A percentile compares a stretch with the other conserved stretches of the same genome.
Evolutionary conservation across 2,113 vertebrate genomes (phyloP).

Genomic region (Numenius arquata): DNA sequence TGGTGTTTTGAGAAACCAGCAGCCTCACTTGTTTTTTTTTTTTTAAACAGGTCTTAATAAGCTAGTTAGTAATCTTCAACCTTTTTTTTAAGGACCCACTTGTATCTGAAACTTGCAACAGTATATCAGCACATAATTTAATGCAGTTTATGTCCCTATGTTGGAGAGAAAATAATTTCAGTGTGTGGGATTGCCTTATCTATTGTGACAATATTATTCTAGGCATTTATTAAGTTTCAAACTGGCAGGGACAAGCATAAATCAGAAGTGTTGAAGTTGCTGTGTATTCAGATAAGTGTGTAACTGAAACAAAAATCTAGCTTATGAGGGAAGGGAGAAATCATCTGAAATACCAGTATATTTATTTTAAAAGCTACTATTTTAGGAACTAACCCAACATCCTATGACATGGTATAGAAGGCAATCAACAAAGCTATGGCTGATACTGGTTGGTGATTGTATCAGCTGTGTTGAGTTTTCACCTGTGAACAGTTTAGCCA

Average conservation of each 20-base stretch:
- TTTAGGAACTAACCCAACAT: background rate
- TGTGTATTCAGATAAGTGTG: background rate
- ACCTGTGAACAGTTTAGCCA: background rate
- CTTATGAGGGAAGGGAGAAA: background rate
- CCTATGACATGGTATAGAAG: background rate
- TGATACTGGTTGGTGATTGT: background rate
- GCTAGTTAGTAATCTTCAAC: background rate
- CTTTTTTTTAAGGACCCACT: background rate
- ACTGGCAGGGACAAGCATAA: background rate
- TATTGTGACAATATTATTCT: background rate
- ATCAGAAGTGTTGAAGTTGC: background rate
- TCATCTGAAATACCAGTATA: background rate
- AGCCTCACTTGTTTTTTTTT: background rate
- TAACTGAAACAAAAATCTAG: background rate
- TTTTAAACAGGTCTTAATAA: background rate
- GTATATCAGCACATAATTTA: background rate
- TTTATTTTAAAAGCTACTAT: background rate
- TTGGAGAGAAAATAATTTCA: background rate
- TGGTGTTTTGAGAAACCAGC: background rate
- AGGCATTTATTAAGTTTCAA: background rate
- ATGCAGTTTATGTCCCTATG: background rate
- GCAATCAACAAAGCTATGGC: rapidly evolving
- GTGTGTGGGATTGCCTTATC: background rate
- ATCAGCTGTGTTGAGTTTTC: background rate
- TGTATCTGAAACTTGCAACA: background rate